These are phyloP conservation scores for Carassius gibelio DNA, from an alignment of 2,113 vertebrate species.

Conservation along the genomic window DNA sequence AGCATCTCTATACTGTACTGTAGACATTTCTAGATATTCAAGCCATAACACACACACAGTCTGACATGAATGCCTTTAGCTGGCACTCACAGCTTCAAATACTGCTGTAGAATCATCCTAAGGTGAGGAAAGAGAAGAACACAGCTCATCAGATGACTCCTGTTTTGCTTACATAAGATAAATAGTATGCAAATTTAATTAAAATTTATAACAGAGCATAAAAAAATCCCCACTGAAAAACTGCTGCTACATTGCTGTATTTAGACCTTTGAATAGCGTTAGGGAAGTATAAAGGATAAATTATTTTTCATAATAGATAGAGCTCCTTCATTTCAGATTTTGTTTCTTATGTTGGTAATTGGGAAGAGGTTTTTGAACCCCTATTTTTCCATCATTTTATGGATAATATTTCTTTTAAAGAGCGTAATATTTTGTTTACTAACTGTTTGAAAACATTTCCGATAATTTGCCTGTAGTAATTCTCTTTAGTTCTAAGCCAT, in stretches of 20 bases:
- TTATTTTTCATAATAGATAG: neutral
- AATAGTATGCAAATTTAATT: neutral
- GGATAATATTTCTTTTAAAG: neutral
- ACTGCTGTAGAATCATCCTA: neutral
- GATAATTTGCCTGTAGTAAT: no score
- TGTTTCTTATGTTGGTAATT: neutral
- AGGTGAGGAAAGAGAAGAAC: slow-evolving; percentile 2
- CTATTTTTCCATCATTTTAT: neutral
- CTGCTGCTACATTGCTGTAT: neutral
- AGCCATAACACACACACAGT: no score
- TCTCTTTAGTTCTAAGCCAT: neutral
- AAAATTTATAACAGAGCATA: neutral
- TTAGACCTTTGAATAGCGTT: neutral
- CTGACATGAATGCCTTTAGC: neutral
- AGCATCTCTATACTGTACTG: neutral
- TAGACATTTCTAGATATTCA: slow-evolving; percentile 1
- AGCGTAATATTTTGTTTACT: neutral
- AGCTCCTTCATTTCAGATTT: neutral
- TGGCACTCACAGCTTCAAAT: neutral
- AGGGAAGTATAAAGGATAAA: neutral
- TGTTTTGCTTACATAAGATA: neutral
- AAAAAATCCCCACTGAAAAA: neutral
- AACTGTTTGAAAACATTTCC: neutral
- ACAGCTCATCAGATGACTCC: neutral
- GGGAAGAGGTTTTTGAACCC: neutral